Evolutionary conservation across 2,113 vertebrate genomes (phyloP).

Genomic region (Vanacampus margaritifer): DNA sequence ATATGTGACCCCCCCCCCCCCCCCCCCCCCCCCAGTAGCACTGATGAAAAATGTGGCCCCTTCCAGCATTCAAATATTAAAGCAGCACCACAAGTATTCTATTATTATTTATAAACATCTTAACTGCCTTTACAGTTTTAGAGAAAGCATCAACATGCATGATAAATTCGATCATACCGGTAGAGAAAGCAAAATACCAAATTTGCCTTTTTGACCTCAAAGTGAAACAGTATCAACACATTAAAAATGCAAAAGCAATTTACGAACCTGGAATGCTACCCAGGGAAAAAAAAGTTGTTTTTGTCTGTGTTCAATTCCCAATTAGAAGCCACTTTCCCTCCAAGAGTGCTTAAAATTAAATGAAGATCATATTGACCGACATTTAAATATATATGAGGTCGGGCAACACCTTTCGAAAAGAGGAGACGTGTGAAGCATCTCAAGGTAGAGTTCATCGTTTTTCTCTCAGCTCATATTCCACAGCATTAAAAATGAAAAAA

Average conservation of each 20-base stretch:
- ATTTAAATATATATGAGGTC: constrained; percentile 5
- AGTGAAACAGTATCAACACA: background rate
- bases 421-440: constrained; percentile 12
- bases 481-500: background rate
- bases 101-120: background rate
- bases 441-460: constrained; percentile 1
- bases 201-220: background rate
- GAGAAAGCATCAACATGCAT: constrained; percentile 1
- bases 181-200: background rate
- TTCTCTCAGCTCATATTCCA: constrained; percentile 8
- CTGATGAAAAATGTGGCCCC: too few species aligned
- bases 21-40: too few species aligned
- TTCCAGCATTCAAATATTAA: background rate
- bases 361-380: background rate
- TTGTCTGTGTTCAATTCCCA: background rate
- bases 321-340: background rate
- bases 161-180: background rate
- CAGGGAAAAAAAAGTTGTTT: background rate
- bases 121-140: background rate
- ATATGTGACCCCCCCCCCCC: too few species aligned
- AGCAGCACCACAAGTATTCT: background rate
- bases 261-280: background rate
- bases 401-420: background rate
- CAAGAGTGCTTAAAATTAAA: background rate
- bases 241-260: constrained; percentile 1